phyloP scores from a whole-genome alignment of 1,140 invertebrate species.

The Mycetomoellerius zeteki region DNA sequence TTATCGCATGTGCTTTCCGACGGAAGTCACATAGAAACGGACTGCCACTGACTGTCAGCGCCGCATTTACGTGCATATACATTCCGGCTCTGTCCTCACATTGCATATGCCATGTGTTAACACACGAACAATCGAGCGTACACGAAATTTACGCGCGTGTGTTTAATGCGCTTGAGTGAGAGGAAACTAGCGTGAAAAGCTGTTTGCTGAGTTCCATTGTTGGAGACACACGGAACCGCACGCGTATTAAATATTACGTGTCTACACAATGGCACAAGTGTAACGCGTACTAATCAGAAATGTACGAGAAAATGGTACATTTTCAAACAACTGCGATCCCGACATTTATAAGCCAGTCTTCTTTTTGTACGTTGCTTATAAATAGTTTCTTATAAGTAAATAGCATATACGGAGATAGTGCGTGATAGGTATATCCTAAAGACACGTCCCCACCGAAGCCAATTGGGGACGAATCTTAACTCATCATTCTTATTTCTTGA shows the following conservation, averaged over 20 bases:
- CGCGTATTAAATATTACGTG: slow-evolving; percentile 73
- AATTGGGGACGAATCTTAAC: too few species aligned
- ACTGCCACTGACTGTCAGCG: slow-evolving; percentile 68
- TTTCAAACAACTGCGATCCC: slow-evolving; percentile 47
- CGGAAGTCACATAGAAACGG: slow-evolving; percentile 47
- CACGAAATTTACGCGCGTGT: slow-evolving; percentile 75
- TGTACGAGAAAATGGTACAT: slow-evolving; percentile 32
- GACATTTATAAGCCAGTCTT: neutral
- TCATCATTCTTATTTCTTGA: neutral
- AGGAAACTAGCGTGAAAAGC: slow-evolving; percentile 75
- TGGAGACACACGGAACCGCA: slow-evolving; percentile 58
- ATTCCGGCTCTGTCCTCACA: slow-evolving; percentile 51
- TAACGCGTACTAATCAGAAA: slow-evolving; percentile 66
- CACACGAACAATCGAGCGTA: slow-evolving; percentile 74
- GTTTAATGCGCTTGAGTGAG: slow-evolving; percentile 71
- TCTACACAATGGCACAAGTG: slow-evolving; percentile 67
- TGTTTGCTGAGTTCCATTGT: slow-evolving; percentile 72
- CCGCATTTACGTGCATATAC: slow-evolving; percentile 60
- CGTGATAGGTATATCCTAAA: too few species aligned
- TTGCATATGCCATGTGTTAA: slow-evolving; percentile 64
- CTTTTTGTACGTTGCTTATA: neutral
- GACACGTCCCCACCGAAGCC: too few species aligned
- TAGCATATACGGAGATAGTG: neutral
- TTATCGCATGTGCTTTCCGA: neutral
- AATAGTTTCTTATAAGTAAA: neutral